Evolutionary conservation across 2,113 vertebrate species (phyloP).

Genomic region (Syrrhaptes paradoxus): DNA sequence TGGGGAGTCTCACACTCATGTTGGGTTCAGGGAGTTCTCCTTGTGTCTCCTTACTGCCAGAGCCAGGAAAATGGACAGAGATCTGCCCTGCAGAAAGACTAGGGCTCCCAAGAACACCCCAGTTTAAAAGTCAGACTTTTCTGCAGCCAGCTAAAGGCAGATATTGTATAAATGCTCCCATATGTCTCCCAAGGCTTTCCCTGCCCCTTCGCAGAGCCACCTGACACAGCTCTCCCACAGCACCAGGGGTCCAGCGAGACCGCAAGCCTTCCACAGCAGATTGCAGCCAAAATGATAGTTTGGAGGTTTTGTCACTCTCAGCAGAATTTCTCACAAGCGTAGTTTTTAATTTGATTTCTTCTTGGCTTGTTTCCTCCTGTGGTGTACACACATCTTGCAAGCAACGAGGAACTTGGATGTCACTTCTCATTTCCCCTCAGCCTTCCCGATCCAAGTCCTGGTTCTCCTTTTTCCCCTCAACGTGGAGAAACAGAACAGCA

Average conservation of each 20-base stretch:
- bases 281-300: neutral
- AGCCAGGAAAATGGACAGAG: neutral
- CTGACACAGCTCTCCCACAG: neutral
- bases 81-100: neutral
- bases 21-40: neutral
- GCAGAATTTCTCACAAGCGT: conserved; percentile 25
- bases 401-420: conserved; percentile 56
- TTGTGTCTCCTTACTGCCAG: neutral
- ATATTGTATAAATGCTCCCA: neutral
- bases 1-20: neutral
- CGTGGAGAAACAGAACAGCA: conserved; percentile 23
- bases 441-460: neutral
- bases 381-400: conserved; percentile 21
- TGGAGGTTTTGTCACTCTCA: neutral
- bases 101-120: neutral
- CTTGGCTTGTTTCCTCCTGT: conserved; percentile 45
- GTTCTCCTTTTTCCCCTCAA: conserved; percentile 24
- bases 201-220: neutral
- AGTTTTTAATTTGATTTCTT: conserved; percentile 55
- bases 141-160: neutral
- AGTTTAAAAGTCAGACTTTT: neutral
- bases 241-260: neutral
- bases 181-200: neutral
- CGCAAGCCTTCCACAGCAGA: neutral
- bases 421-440: conserved; percentile 49